A percentile compares a stretch with the other conserved stretches of the same genome.
phyloP scores from a whole-genome alignment of 2,888 invertebrate species.

The Serripes groenlandicus region DNA sequence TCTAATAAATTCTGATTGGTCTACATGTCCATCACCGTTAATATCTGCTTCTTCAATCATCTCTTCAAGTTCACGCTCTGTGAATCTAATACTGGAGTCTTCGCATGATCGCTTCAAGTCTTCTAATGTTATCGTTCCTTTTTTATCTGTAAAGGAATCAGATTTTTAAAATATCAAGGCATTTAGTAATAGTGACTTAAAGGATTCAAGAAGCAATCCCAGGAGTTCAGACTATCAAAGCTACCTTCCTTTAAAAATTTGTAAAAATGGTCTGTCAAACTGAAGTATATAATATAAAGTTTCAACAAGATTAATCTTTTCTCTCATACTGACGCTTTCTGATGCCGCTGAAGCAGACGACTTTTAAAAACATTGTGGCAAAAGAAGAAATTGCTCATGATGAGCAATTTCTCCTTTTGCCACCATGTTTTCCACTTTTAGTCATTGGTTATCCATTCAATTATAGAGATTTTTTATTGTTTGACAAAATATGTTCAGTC shows the following conservation, averaged over 20 bases:
- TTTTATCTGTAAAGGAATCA: constrained; percentile 75
- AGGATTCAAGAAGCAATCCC: no score
- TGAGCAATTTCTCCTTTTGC: not conserved
- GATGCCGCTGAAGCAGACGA: not conserved
- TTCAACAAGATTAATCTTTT: not conserved
- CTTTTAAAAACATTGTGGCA: constrained; percentile 2
- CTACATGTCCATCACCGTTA: constrained; percentile 85
- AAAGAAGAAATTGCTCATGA: not conserved
- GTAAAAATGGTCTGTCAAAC: no score
- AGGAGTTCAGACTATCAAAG: no score
- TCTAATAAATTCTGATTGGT: constrained; percentile 85
- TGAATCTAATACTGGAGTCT: constrained; percentile 81
- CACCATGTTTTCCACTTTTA: not conserved
- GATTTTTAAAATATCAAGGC: no score
- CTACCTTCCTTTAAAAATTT: no score
- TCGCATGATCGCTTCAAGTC: constrained; percentile 81
- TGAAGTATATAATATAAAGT: no score
- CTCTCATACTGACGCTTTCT: not conserved
- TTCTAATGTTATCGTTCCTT: constrained; percentile 81
- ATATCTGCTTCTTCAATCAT: constrained; percentile 86
- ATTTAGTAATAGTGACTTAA: no score
- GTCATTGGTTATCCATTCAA: no score
- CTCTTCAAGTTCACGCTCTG: constrained; percentile 83
- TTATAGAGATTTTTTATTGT: no score
- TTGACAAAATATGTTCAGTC: no score